Conservation (phyloP, 2,797 vertebrate genomes). For the Sebastes miniatus region DNA sequence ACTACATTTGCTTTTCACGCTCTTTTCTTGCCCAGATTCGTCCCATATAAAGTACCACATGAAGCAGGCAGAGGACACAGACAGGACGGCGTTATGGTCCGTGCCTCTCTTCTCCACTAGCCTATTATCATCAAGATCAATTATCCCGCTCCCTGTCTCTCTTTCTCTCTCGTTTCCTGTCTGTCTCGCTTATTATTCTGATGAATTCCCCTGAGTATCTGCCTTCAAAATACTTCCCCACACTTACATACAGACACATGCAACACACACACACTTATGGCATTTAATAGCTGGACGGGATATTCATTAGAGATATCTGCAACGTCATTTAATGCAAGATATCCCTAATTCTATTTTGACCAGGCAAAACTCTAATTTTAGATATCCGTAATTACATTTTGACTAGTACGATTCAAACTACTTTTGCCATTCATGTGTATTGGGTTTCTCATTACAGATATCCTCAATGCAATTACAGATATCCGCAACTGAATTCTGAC, state of each 20-base stretch:
- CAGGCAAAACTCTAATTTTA: too few species aligned
- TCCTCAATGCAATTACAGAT: too few species aligned
- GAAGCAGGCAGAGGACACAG: constrained; percentile 6
- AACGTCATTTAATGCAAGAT: too few species aligned
- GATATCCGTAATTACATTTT: too few species aligned
- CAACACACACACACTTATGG: constrained; percentile 3
- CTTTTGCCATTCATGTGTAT: too few species aligned
- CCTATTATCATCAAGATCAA: constrained; percentile 61
- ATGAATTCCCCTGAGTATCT: constrained; percentile 14
- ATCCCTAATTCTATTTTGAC: too few species aligned
- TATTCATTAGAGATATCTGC: too few species aligned
- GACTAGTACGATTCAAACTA: too few species aligned
- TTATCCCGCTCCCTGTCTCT: constrained; percentile 21
- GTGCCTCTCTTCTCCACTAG: constrained; percentile 35
- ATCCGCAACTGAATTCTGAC: too few species aligned
- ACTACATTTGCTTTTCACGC: constrained; percentile 21
- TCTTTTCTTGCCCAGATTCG: constrained; percentile 22
- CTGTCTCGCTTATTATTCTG: constrained; percentile 42
- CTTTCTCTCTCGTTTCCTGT: constrained; percentile 14
- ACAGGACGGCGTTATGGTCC: constrained; percentile 28
- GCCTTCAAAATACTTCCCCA: constrained; percentile 32
- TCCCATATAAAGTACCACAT: background rate
- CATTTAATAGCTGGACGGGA: too few species aligned
- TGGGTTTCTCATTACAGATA: too few species aligned
- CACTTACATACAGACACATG: constrained; percentile 15